Evolutionary conservation across 2,888 invertebrate species (phyloP), one percentile per base, ranked within the genome.

Genomic region (Tuta absoluta): DNA sequence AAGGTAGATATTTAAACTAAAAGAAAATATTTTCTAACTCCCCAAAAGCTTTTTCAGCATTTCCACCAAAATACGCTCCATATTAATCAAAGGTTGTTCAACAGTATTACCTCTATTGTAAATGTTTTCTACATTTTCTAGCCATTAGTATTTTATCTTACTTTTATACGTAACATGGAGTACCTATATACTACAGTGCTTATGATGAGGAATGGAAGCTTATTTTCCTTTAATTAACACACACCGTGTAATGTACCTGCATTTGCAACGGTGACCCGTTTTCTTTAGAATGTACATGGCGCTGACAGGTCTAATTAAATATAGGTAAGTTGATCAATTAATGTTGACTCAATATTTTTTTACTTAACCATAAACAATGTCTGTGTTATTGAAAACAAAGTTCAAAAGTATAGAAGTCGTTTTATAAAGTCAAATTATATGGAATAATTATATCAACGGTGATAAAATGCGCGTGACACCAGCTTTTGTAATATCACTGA

Each of bases 161-260:
- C n/a, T 17, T 45, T 33, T 12, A 7, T 21, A 21, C 23, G 51
- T 51, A 21, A 51, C 21, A 21, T 51, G 51, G 11, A 49, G 33
- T 33, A 33, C 33, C 21, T 49, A 45, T 11, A 21, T 49, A 49
- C 49, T 11, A 19, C 19, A 48, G 10, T 21, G 21, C 21, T 49
- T 49, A 53, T 53, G 3, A 53, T 53, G 51, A 24, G 51, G 23
- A 53, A 53, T 53, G 51, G 14, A 10, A 53, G 14, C 51, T 12
- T 23, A 53, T 53, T 53, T 53, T 53, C 51, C 23, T 53, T 53
- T 53, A 53, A 53, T 53, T 53, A 53, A 53, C 51, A 53, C 51
- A 53, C 51, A 12, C 23, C 14, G 49, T 24, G 51, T 24, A 23
- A 53, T 23, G 23, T 53, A 49, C 49, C 21, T 53, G 51, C 4